Conservation (phyloP, 2,113 vertebrate genomes). For the Nibea albiflora region DNA sequence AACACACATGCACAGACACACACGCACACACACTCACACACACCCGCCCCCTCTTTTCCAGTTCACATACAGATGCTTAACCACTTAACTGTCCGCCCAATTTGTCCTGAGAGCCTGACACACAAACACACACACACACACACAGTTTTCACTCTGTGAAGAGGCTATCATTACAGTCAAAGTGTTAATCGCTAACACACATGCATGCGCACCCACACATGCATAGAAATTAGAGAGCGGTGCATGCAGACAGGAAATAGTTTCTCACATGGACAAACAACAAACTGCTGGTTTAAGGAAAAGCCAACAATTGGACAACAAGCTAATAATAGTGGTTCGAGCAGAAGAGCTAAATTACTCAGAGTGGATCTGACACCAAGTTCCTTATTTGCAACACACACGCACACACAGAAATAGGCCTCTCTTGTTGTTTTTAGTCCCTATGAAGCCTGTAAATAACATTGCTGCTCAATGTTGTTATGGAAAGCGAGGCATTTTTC, state of each 20-base stretch:
- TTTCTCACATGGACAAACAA: conserved; percentile 29
- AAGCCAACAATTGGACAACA: conserved; percentile 28
- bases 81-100: conserved; percentile 64
- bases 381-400: conserved; percentile 21
- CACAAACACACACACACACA: conserved; percentile 16
- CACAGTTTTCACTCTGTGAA: conserved; percentile 48
- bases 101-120: conserved; percentile 49
- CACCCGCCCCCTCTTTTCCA: conserved; percentile 58
- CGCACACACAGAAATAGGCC: conserved; percentile 5
- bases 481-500: background rate
- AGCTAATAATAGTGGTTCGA: conserved; percentile 56
- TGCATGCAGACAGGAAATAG: conserved; percentile 42
- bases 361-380: conserved; percentile 14
- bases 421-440: conserved; percentile 7
- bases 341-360: conserved; percentile 24
- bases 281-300: conserved; percentile 46
- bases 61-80: conserved; percentile 68
- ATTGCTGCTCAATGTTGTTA: background rate
- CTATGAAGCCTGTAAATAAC: background rate
- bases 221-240: conserved; percentile 47
- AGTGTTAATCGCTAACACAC: conserved; percentile 36
- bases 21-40: conserved; percentile 30
- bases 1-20: conserved; percentile 48
- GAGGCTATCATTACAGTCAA: conserved; percentile 52
- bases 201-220: conserved; percentile 6